phyloP scores from a whole-genome alignment of 2,797 vertebrate species.

The Octomys mimax region DNA sequence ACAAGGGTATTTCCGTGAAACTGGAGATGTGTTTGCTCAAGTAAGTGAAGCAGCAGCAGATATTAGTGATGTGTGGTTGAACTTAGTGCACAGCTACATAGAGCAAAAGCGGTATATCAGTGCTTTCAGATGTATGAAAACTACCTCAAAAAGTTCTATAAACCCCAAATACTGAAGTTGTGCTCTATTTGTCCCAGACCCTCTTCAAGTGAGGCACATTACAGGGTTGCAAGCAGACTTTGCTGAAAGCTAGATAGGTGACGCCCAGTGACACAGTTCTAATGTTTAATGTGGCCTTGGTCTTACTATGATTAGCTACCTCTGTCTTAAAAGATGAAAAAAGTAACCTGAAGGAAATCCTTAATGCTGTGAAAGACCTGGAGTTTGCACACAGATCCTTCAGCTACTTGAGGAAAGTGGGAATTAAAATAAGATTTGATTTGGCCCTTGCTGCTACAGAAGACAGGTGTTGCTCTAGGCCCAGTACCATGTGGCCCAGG shows the following conservation, averaged over 20 bases:
- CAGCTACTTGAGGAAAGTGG: slow-evolving; percentile 99
- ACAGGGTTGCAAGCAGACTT: slow-evolving; percentile 98
- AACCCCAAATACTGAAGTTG: slow-evolving; percentile 98
- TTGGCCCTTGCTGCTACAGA: slow-evolving; percentile 97
- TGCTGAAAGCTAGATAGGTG: slow-evolving; percentile 98
- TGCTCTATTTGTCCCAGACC: slow-evolving; percentile 97
- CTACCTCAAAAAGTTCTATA: slow-evolving; percentile 99
- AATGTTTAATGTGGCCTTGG: slow-evolving; percentile 99
- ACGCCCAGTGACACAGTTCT: slow-evolving; percentile 98
- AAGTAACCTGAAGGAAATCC: slow-evolving; percentile 98
- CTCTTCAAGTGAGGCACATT: slow-evolving; percentile 99
- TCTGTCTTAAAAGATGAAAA: slow-evolving; percentile 99
- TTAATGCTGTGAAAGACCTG: slow-evolving; percentile 99
- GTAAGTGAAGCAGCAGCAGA: slow-evolving; percentile 99
- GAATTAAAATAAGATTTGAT: slow-evolving; percentile 99
- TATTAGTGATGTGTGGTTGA: slow-evolving; percentile 99
- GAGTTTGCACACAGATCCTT: slow-evolving; percentile 99
- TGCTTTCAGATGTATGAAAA: slow-evolving; percentile 99
- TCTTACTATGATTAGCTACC: slow-evolving; percentile 98
- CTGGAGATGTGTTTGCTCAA: slow-evolving; percentile 99
- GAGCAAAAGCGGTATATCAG: slow-evolving; percentile 99
- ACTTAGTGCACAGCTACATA: slow-evolving; percentile 98
- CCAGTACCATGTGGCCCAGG: slow-evolving; percentile 98
- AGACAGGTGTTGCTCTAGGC: slow-evolving; percentile 99
- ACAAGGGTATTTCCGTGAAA: slow-evolving; percentile 99